These are phyloP conservation scores for Apamea monoglypha DNA, from an alignment of 2,888 invertebrate genomes.

Conservation along the genomic window DNA sequence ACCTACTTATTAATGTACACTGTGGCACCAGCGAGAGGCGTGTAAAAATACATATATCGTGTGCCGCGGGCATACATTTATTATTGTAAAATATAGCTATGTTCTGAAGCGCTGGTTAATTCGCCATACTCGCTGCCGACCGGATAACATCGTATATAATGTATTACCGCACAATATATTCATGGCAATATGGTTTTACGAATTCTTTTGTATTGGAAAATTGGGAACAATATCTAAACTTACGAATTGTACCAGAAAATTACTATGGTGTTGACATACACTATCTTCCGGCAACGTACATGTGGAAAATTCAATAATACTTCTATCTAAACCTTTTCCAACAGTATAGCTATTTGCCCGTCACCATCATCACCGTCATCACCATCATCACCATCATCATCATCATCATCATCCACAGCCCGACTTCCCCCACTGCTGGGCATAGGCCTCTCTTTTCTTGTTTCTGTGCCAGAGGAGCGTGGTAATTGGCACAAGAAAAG, in stretches of 20 bases:
- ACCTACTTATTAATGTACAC: slow-evolving; percentile 22
- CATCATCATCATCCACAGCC: no score
- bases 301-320: no score
- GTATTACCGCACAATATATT: slow-evolving; percentile 58
- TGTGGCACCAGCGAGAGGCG: slow-evolving; percentile 56
- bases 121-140: slow-evolving; percentile 54
- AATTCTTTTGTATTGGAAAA: slow-evolving; percentile 40
- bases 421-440: no score
- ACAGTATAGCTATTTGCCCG: no score
- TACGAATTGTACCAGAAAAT: neutral
- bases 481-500: no score
- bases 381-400: no score
- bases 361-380: no score
- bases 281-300: no score
- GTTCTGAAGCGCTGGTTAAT: slow-evolving; percentile 63
- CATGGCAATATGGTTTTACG: slow-evolving; percentile 56
- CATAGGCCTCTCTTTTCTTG: no score
- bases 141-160: slow-evolving; percentile 59
- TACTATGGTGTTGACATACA: neutral
- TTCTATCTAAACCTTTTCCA: no score
- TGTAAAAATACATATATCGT: slow-evolving; percentile 68
- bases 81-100: slow-evolving; percentile 71
- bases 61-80: slow-evolving; percentile 64
- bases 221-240: neutral
- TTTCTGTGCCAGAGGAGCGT: no score